Evolutionary conservation across 2,113 vertebrate species (phyloP).

Genomic region (Oncorhynchus keta): DNA sequence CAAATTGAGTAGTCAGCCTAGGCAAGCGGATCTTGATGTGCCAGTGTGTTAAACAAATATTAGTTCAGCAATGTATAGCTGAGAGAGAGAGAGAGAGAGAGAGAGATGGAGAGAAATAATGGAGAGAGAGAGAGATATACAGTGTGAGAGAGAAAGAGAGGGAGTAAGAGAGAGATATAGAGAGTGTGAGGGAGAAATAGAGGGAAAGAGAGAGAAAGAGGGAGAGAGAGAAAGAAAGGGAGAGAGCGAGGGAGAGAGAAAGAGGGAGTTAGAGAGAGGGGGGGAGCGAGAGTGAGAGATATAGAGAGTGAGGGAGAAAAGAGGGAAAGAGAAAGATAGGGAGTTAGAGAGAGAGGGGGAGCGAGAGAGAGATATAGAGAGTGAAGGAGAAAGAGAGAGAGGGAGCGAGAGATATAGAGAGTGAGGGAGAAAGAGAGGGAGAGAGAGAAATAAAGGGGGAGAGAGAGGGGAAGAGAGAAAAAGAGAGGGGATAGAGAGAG

Average conservation of each 20-base stretch:
- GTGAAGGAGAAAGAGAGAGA: too few relatives aligned
- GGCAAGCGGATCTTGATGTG: too few relatives aligned
- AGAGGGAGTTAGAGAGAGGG: not conserved
- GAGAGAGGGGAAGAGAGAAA: accelerated
- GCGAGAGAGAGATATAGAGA: slow-evolving; percentile 50
- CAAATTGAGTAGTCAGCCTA: slow-evolving; percentile 4
- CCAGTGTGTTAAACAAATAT: too few relatives aligned
- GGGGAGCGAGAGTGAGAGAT: slow-evolving; percentile 37
- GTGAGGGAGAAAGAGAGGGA: too few relatives aligned
- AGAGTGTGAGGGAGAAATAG: not conserved
- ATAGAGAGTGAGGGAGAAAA: slow-evolving; percentile 33
- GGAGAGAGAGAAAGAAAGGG: too few relatives aligned
- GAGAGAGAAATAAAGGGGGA: too few relatives aligned
- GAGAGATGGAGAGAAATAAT: too few relatives aligned
- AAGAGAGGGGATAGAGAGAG: not conserved
- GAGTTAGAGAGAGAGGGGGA: not conserved
- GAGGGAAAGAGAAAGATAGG: not conserved
- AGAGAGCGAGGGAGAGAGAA: too few relatives aligned
- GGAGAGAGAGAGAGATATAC: not conserved
- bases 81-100: slow-evolving; percentile 30
- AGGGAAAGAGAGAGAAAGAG: too few relatives aligned
- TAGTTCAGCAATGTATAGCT: slow-evolving; percentile 70
- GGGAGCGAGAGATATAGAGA: too few relatives aligned
- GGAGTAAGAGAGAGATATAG: not conserved
- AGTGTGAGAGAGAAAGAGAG: too few relatives aligned